Conservation (phyloP, 2,113 vertebrate species). For the Petaurus breviceps region DNA sequence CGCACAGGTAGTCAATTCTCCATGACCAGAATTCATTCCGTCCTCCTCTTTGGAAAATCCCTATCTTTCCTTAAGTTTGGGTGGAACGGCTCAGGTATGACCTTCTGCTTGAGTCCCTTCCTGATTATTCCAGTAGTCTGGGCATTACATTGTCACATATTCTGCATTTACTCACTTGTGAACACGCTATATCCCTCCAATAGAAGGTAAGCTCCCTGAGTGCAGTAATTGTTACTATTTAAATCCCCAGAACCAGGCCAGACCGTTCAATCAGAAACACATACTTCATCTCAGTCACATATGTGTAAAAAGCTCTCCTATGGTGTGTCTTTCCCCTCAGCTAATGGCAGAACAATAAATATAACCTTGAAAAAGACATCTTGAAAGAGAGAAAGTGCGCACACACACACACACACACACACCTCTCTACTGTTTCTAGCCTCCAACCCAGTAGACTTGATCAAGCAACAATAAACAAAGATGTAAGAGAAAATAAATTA, state of each 20-base stretch:
- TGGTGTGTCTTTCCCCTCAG: not conserved
- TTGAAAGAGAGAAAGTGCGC: not conserved
- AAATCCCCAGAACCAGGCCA: not conserved
- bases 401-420: too few relatives aligned
- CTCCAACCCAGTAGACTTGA: not conserved
- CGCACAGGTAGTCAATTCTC: not conserved
- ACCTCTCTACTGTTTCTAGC: not conserved
- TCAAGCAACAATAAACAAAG: not conserved
- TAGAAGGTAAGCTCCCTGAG: not conserved
- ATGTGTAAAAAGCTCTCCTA: not conserved
- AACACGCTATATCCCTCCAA: not conserved
- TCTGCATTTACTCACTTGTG: not conserved
- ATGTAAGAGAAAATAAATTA: not conserved
- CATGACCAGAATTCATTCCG: not conserved
- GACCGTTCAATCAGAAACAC: not conserved
- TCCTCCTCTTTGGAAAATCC: not conserved
- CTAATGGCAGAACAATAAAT: not conserved
- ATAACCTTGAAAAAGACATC: not conserved
- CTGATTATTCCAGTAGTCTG: not conserved
- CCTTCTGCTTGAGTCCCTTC: not conserved
- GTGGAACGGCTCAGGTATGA: not conserved
- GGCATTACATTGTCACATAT: not conserved
- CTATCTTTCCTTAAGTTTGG: not conserved
- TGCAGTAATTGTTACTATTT: not conserved
- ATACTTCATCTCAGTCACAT: not conserved